Base-by-base conservation (phyloP, 2,113 vertebrate genomes). In the Channa argus region DNA sequence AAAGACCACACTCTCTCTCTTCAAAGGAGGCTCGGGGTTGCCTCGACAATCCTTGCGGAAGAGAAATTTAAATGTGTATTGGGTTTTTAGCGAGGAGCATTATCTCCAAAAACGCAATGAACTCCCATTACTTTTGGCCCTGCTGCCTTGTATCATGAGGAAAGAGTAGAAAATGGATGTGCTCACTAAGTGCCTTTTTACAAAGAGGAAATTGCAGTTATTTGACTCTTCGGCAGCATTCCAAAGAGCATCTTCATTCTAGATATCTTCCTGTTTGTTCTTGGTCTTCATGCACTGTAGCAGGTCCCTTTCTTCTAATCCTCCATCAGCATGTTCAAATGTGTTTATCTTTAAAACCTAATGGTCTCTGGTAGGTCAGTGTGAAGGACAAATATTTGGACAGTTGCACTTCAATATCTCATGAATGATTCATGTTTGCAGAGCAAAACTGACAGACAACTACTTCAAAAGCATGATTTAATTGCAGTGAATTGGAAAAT, bases 21-120 rank as follows among this genome's bases (percentile, higher is more conserved):
- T 94, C 94, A 94, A 94, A 94, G 93, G 59, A 71, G 84, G 69
- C 85, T 90, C 85, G n/a, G 75, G 83, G 70, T 90, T 90, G 90
- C 86, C 88, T 89, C 73, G 33, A 79, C 83, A 81, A 88, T 88
- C 84, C 88, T 82, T 6, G 74, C 64, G 49, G 80, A 91, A 74
- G 87, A 85, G 51, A 86, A 87, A 91, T 88, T 88, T 86, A 89
- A 91, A 88, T 85, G 77, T 84, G 78, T 67, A 77, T 90, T 79
- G 77, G 79, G 80, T 84, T 91, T 85, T 91, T 91, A 88, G 82
- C 47, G 8, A 68, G 80, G 47, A 80, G 77, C 46, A 88, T 93
- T 94, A 94, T 92, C 88, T 92, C 73, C 66, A 78, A 74, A 89
- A 91, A 90, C 1, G 67, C 87, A 86, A 84, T 81, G 79, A 92